A percentile compares a stretch with the other conserved stretches of the same genome.
Conservation (phyloP, 2,113 vertebrate species). For the Kryptolebias marmoratus region DNA sequence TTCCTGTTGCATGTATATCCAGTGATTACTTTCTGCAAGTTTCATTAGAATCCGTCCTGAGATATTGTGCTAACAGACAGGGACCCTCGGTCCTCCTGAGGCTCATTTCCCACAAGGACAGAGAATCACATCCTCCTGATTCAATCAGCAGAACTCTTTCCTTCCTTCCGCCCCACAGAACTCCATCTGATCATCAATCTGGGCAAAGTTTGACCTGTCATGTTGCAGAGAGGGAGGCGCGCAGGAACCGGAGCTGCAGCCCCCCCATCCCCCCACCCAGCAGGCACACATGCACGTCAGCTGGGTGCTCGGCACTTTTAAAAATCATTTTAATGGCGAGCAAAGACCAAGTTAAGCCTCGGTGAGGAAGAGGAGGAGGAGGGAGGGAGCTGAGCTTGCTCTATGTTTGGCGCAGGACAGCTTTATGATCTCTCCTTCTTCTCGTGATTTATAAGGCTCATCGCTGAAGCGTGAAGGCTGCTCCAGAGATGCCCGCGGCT, state of each 20-base stretch:
- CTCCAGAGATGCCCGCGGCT: constrained; percentile 3
- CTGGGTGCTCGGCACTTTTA: constrained; percentile 33
- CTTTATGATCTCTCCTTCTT: background rate
- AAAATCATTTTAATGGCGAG: constrained; percentile 28
- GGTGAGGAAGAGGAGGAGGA: too few relatives aligned
- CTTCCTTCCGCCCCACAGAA: constrained; percentile 1
- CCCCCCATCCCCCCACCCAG: constrained; percentile 15
- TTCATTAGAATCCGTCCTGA: too few relatives aligned
- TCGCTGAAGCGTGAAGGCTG: background rate
- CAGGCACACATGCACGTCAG: constrained; percentile 36
- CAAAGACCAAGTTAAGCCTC: constrained; percentile 19
- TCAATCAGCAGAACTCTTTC: constrained; percentile 56
- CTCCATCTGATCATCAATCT: constrained; percentile 36
- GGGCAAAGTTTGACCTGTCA: constrained; percentile 50
- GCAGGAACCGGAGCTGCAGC: constrained; percentile 26
- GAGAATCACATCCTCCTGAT: constrained; percentile 21
- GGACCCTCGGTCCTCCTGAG: too few relatives aligned
- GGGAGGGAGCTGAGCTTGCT: background rate
- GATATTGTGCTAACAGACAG: too few relatives aligned
- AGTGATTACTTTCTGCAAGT: too few relatives aligned
- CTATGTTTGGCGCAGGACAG: background rate
- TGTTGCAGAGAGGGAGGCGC: constrained; percentile 13
- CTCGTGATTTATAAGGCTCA: background rate
- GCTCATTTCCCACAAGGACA: too few relatives aligned
- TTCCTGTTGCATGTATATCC: too few relatives aligned